These are phyloP conservation scores for Xylocampa areola DNA, from an alignment of 2,888 invertebrate species.

Conservation along the genomic window DNA sequence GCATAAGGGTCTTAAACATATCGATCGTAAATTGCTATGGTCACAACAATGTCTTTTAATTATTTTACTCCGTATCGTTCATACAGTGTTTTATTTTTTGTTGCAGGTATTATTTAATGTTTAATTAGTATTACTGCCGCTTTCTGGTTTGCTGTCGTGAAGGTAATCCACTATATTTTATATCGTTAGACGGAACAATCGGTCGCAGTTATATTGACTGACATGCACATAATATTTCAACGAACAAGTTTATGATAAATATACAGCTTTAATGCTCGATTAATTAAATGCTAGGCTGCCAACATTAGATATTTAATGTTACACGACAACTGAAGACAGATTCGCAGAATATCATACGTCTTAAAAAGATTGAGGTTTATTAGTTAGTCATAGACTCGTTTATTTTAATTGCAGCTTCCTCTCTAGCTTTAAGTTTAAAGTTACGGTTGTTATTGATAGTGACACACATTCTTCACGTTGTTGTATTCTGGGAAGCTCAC, in stretches of 20 bases:
- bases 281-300: conserved; percentile 15
- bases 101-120: conserved; percentile 53
- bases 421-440: conserved; percentile 70
- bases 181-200: conserved; percentile 29
- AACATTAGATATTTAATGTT: conserved; percentile 29
- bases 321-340: conserved; percentile 43
- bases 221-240: conserved; percentile 25
- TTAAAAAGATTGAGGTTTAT: conserved; percentile 70
- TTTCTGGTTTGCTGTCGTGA: conserved; percentile 43
- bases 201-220: conserved; percentile 35
- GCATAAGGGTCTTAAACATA: conserved; percentile 31
- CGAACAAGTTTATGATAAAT: conserved; percentile 21
- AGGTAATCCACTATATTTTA: conserved; percentile 53
- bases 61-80: conserved; percentile 18
- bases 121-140: conserved; percentile 44
- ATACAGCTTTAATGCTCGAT: conserved; percentile 23
- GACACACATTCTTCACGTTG: conserved; percentile 74
- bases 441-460: conserved; percentile 71
- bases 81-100: conserved; percentile 41
- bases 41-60: conserved; percentile 29
- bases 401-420: conserved; percentile 77
- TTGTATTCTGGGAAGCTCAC: conserved; percentile 74
- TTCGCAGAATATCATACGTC: conserved; percentile 56
- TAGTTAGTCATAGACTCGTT: conserved; percentile 64
- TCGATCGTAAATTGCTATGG: conserved; percentile 17